Percentiles rank a stretch among this genome's conserved stretches.
phyloP scores from a whole-genome alignment of 2,797 vertebrate species.

The Psittacula derbiana region DNA sequence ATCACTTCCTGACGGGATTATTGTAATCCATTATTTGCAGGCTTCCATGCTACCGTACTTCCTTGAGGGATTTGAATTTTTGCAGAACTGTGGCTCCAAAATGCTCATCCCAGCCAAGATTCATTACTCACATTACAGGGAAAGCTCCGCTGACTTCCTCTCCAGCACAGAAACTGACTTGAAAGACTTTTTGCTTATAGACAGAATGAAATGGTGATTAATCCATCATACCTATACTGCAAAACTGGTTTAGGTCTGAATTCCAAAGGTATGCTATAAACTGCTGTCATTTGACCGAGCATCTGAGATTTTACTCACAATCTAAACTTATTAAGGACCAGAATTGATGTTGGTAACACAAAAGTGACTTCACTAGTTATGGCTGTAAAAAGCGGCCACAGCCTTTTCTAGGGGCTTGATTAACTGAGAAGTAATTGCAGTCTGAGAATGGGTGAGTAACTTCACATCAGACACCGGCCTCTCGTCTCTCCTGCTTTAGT shows the following conservation, averaged over 20 bases:
- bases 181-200: slow-evolving; percentile 16
- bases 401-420: neutral
- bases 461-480: neutral
- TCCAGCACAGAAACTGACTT: neutral
- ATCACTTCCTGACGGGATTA: slow-evolving; percentile 72
- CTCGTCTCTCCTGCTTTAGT: neutral
- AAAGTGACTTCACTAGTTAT: neutral
- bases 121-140: slow-evolving; percentile 60
- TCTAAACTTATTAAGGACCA: neutral
- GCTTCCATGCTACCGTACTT: slow-evolving; percentile 54
- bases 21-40: slow-evolving; percentile 63
- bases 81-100: slow-evolving; percentile 64
- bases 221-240: neutral
- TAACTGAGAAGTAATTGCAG: neutral
- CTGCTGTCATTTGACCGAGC: neutral
- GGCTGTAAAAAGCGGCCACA: neutral
- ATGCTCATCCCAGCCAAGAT: slow-evolving; percentile 63
- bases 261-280: slow-evolving; percentile 5
- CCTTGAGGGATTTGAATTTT: slow-evolving; percentile 68
- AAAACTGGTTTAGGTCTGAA: neutral
- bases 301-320: neutral
- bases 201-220: neutral
- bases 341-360: neutral
- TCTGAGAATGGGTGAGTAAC: slow-evolving; percentile 2
- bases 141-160: slow-evolving; percentile 53